Percentiles rank a stretch among this genome's conserved stretches.
Evolutionary conservation across 2,797 vertebrate species (phyloP).

Genomic region (Argentina silus): DNA sequence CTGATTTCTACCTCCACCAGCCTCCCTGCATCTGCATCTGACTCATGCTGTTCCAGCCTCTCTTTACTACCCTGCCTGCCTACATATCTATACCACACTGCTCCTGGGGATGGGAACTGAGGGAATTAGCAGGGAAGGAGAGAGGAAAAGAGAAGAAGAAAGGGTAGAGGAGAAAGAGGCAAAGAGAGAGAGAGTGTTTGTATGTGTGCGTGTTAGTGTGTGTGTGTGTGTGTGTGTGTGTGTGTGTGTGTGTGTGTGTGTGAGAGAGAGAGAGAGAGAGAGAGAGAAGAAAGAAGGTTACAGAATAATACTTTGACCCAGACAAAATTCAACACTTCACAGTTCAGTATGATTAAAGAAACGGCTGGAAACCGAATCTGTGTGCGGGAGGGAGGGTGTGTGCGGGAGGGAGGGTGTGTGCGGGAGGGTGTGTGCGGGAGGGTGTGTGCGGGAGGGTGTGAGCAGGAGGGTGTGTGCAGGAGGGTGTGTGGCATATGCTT

Average conservation of each 20-base stretch:
- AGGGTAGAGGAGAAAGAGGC: not conserved
- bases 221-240: not conserved
- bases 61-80: not conserved
- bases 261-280: not conserved
- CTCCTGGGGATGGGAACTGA: slow-evolving; percentile 21
- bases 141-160: slow-evolving; percentile 5
- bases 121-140: slow-evolving; percentile 18
- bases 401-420: too few relatives aligned
- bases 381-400: slow-evolving; percentile 14
- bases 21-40: not conserved
- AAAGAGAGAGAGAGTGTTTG: not conserved
- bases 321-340: slow-evolving; percentile 30
- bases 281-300: slow-evolving; percentile 8
- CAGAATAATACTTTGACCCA: slow-evolving; percentile 24
- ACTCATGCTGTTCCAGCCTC: slow-evolving; percentile 13
- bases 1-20: too few relatives aligned
- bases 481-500: not conserved
- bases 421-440: slow-evolving; percentile 13
- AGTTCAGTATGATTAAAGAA: slow-evolving; percentile 41
- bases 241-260: not conserved
- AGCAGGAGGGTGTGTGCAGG: slow-evolving; percentile 24
- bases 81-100: not conserved
- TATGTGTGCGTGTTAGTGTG: not conserved
- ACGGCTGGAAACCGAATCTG: slow-evolving; percentile 34
- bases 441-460: too few relatives aligned